Evolutionary conservation across 1,140 invertebrate species (phyloP).

Genomic region (Cheumatopsyche charites): DNA sequence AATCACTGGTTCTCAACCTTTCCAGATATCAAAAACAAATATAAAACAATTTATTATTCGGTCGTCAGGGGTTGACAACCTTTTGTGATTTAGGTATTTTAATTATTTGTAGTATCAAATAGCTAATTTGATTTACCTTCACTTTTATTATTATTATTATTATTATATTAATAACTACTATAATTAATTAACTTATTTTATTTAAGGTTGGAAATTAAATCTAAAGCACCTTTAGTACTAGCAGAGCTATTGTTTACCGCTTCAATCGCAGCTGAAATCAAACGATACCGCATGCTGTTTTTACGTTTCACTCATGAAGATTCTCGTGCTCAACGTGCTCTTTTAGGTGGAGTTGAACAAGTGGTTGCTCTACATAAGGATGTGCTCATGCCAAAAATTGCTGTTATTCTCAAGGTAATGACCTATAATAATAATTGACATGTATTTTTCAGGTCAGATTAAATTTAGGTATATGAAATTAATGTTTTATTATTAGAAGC

Average conservation of each 20-base stretch:
- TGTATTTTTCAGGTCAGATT: too few relatives aligned
- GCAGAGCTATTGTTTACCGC: conserved; percentile 92
- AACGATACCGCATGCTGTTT: conserved; percentile 72
- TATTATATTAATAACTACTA: background rate
- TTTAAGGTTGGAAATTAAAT: conserved; percentile 86
- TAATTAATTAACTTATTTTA: too few relatives aligned
- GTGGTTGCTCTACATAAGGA: conserved; percentile 85
- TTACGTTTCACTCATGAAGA: conserved; percentile 89
- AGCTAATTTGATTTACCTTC: background rate
- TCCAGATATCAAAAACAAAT: too few relatives aligned
- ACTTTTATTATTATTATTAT: background rate
- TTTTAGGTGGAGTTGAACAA: conserved; percentile 95
- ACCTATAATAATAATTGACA: too few relatives aligned
- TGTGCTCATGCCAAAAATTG: conserved; percentile 82
- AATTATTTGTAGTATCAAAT: too few relatives aligned
- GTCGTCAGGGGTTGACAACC: too few relatives aligned
- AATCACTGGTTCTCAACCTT: too few relatives aligned
- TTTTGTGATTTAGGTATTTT: background rate
- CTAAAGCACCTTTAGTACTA: conserved; percentile 90
- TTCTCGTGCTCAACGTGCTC: conserved; percentile 90
- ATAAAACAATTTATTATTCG: too few relatives aligned
- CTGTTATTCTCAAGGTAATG: conserved; percentile 85
- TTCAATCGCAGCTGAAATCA: conserved; percentile 77
- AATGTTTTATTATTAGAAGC: too few relatives aligned
- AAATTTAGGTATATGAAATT: too few relatives aligned